phyloP scores from a whole-genome alignment of 2,113 vertebrate genomes.

The Odontesthes bonariensis region DNA sequence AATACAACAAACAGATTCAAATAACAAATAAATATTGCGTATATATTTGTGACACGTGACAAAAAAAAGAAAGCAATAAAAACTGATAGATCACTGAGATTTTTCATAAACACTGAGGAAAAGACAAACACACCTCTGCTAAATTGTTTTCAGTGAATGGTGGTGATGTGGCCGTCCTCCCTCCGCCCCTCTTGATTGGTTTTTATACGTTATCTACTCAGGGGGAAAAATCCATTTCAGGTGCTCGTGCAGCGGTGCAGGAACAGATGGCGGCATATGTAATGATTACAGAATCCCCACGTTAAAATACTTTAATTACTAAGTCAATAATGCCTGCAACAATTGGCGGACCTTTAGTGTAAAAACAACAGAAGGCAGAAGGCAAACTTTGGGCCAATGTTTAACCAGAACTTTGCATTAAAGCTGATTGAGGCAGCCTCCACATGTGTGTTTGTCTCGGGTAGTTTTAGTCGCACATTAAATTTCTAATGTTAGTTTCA shows the following conservation, averaged over 20 bases:
- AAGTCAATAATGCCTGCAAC: conserved; percentile 98
- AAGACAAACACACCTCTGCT: neutral
- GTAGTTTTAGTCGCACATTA: neutral
- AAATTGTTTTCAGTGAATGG: conserved; percentile 25
- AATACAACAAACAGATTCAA: no score
- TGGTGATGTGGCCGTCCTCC: conserved; percentile 3
- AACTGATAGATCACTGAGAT: neutral
- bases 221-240: conserved; percentile 78
- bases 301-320: conserved; percentile 99
- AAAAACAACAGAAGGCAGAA: conserved; percentile 99
- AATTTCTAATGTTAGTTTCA: neutral
- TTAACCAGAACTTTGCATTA: conserved; percentile 99
- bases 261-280: conserved; percentile 97
- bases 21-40: no score
- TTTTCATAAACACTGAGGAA: neutral
- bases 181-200: conserved; percentile 34
- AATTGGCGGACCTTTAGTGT: conserved; percentile 89
- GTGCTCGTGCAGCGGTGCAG: conserved; percentile 63
- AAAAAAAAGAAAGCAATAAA: neutral
- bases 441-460: conserved; percentile 1
- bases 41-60: no score
- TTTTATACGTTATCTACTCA: conserved; percentile 79
- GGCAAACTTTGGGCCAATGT: conserved; percentile 96
- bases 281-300: conserved; percentile 98
- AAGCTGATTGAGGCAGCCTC: conserved; percentile 71